phyloP scores from a whole-genome alignment of 2,888 invertebrate genomes.

The Gasteruption jaculator region DNA sequence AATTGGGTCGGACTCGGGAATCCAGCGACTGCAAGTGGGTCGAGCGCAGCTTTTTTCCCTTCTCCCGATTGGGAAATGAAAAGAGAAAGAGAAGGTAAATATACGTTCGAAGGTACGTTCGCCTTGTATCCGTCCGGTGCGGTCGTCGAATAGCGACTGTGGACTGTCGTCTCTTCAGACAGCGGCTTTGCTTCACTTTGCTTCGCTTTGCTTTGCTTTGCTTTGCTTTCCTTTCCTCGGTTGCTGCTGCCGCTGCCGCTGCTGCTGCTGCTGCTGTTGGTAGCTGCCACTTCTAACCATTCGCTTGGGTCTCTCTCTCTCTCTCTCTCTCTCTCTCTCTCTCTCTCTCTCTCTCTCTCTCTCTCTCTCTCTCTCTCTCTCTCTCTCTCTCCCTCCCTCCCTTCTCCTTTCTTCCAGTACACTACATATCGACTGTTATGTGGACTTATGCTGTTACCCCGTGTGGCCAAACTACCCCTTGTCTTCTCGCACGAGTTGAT shows the following conservation, averaged over 20 bases:
- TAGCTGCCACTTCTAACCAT: not conserved
- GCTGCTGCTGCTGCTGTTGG: slow-evolving; percentile 20
- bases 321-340: not conserved
- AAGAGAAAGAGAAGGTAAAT: slow-evolving; percentile 7
- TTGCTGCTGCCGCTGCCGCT: slow-evolving; percentile 24
- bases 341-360: slow-evolving; percentile 1
- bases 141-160: slow-evolving; percentile 50
- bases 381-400: slow-evolving; percentile 6
- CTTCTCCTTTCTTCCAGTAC: slow-evolving; percentile 15
- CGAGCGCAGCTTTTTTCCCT: not conserved
- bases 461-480: too few relatives aligned
- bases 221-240: too few relatives aligned
- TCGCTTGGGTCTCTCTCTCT: not conserved
- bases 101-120: slow-evolving; percentile 24
- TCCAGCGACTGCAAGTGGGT: too few relatives aligned
- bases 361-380: slow-evolving; percentile 4
- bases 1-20: too few relatives aligned
- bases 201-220: too few relatives aligned
- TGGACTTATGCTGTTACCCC: too few relatives aligned
- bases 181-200: too few relatives aligned
- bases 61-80: not conserved
- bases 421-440: too few relatives aligned
- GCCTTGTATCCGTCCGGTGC: slow-evolving; percentile 37
- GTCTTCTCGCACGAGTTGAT: too few relatives aligned
- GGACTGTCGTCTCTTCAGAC: slow-evolving; percentile 45